These are phyloP conservation scores for Petrophora chlorosata DNA, from an alignment of 2,888 invertebrate species.

Conservation along the genomic window DNA sequence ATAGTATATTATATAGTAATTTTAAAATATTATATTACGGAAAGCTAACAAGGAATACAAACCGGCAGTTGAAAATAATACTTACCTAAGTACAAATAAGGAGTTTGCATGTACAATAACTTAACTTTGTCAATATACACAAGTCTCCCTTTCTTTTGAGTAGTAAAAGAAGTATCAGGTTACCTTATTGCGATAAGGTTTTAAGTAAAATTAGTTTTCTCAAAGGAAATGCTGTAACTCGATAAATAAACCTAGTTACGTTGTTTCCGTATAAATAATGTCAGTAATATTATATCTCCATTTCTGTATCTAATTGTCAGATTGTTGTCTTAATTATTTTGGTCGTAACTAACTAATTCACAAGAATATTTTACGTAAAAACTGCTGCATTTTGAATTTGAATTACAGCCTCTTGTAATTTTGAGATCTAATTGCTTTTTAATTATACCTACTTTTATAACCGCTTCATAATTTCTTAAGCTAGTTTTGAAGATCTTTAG, in stretches of 20 bases:
- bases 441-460: no score
- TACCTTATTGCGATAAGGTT: not conserved
- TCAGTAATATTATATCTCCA: constrained; percentile 5
- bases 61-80: not conserved
- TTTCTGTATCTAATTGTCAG: constrained; percentile 10
- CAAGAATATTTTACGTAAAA: no score
- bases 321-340: constrained; percentile 8
- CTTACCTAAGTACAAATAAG: not conserved
- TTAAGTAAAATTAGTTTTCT: not conserved
- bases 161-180: constrained; percentile 1
- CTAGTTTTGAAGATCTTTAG: no score
- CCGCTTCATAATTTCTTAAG: no score
- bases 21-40: no score
- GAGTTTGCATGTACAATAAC: not conserved
- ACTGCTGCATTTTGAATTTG: no score
- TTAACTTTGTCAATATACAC: not conserved
- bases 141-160: not conserved
- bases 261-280: constrained; percentile 11
- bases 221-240: constrained; percentile 1
- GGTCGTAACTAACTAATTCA: constrained; percentile 2
- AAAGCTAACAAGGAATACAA: no score
- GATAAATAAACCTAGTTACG: constrained; percentile 1
- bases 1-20: no score
- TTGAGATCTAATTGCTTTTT: constrained; percentile 10
- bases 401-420: no score